A percentile compares a stretch with the other conserved stretches of the same genome.
Evolutionary conservation across 2,797 vertebrate genomes (phyloP).

Genomic region (Arnoldichthys spilopterus): DNA sequence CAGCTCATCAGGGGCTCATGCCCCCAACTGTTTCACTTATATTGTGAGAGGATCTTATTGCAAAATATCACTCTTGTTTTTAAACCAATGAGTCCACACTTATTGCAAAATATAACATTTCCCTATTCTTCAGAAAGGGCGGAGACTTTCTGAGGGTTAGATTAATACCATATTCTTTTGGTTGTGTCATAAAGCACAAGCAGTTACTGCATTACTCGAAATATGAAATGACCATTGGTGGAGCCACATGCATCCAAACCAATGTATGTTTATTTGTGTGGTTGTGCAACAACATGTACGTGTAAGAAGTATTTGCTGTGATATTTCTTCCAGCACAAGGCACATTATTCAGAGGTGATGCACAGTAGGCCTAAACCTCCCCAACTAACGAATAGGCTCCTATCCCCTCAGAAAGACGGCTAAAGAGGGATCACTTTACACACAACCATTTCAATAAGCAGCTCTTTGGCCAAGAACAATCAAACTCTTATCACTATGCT

Average conservation of each 20-base stretch:
- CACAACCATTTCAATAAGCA: slow-evolving; percentile 60
- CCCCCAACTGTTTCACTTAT: slow-evolving; percentile 9
- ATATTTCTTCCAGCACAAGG: background rate
- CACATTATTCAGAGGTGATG: background rate
- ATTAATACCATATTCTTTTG: background rate
- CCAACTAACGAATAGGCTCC: background rate
- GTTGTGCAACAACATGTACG: background rate
- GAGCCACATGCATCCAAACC: background rate
- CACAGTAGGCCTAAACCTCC: background rate
- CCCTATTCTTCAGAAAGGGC: background rate
- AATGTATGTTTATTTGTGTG: background rate
- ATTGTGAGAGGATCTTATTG: background rate
- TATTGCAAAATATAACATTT: background rate
- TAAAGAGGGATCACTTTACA: slow-evolving; percentile 33
- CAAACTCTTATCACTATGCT: slow-evolving; percentile 65
- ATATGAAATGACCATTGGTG: background rate
- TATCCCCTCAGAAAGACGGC: background rate
- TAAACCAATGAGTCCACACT: background rate
- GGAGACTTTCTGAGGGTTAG: background rate
- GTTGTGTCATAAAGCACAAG: background rate
- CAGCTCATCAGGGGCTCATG: slow-evolving; percentile 29
- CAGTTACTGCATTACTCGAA: background rate
- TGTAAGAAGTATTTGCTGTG: background rate
- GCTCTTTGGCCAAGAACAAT: slow-evolving; percentile 52
- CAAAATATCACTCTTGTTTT: background rate